Evolutionary conservation across 2,888 invertebrate genomes (phyloP).

Genomic region (Caradrina kadenii): DNA sequence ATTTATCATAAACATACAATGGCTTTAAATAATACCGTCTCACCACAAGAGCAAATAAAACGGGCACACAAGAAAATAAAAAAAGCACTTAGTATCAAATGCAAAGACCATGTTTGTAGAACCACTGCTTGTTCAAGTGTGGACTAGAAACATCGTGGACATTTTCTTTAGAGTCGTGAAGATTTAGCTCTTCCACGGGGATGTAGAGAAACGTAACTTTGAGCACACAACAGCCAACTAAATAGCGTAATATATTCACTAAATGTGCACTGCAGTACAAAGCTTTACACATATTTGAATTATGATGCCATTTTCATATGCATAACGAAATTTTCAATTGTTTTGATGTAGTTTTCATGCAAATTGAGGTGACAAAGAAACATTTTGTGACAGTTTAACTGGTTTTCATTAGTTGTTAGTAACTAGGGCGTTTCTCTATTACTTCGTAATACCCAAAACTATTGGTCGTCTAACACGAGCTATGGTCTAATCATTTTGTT

Average conservation of each 20-base stretch:
- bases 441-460: conserved; percentile 2
- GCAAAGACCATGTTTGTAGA: conserved; percentile 54
- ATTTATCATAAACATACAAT: conserved; percentile 29
- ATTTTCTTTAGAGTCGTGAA: conserved; percentile 68
- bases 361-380: conserved; percentile 44
- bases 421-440: conserved; percentile 20
- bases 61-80: conserved; percentile 12
- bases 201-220: conserved; percentile 56
- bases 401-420: conserved; percentile 21
- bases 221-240: conserved; percentile 35
- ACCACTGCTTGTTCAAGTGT: conserved; percentile 67
- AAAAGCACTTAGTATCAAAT: conserved; percentile 54
- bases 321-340: conserved; percentile 47
- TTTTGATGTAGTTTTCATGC: conserved; percentile 56
- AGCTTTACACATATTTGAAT: conserved; percentile 50
- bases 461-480: conserved; percentile 1
- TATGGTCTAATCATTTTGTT: conserved; percentile 13
- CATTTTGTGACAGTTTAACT: conserved; percentile 24
- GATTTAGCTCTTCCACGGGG: conserved; percentile 70
- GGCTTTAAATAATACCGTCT: conserved; percentile 7
- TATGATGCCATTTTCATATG: conserved; percentile 41
- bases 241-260: conserved; percentile 46
- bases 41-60: conserved; percentile 12
- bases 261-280: conserved; percentile 41
- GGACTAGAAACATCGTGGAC: conserved; percentile 67